phyloP scores from a whole-genome alignment of 2,797 vertebrate genomes.

The Microctenopoma lineatum region DNA sequence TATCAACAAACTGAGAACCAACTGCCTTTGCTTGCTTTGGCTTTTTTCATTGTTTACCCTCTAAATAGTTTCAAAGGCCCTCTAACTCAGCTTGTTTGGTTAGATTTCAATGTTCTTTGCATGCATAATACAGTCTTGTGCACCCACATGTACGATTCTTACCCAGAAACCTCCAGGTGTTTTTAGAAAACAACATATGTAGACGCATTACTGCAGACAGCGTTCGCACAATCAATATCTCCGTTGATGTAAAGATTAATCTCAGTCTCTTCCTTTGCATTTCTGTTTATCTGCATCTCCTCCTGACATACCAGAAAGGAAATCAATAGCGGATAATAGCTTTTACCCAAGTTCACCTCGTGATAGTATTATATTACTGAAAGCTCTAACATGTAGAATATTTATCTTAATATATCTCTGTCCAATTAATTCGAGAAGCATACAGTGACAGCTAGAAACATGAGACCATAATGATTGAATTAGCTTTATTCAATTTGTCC shows the following conservation, averaged over 20 bases:
- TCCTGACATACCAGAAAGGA: slow-evolving; percentile 39
- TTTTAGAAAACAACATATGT: slow-evolving; percentile 18
- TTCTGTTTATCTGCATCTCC: slow-evolving; percentile 54
- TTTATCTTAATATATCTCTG: slow-evolving; percentile 27
- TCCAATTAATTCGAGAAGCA: slow-evolving; percentile 29
- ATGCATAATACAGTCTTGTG: slow-evolving; percentile 27
- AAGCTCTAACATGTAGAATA: slow-evolving; percentile 19
- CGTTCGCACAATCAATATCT: slow-evolving; percentile 13
- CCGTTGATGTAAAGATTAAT: slow-evolving; percentile 34
- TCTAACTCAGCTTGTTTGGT: slow-evolving; percentile 26
- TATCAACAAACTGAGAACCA: slow-evolving; percentile 50
- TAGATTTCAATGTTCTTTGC: slow-evolving; percentile 36
- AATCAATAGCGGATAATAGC: slow-evolving; percentile 60
- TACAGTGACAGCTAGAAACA: slow-evolving; percentile 20
- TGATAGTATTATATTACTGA: slow-evolving; percentile 32
- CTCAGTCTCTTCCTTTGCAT: slow-evolving; percentile 29
- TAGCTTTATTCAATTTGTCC: slow-evolving; percentile 19
- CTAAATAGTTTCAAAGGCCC: slow-evolving; percentile 36
- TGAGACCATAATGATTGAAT: slow-evolving; percentile 21
- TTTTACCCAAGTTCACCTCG: slow-evolving; percentile 48
- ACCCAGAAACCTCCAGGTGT: slow-evolving; percentile 1
- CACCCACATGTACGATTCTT: slow-evolving; percentile 18
- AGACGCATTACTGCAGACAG: neutral
- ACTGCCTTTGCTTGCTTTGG: slow-evolving; percentile 50
- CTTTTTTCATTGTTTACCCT: slow-evolving; percentile 51